phyloP scores from a whole-genome alignment of 1,140 invertebrate species.

The Chironomus striatipennis region DNA sequence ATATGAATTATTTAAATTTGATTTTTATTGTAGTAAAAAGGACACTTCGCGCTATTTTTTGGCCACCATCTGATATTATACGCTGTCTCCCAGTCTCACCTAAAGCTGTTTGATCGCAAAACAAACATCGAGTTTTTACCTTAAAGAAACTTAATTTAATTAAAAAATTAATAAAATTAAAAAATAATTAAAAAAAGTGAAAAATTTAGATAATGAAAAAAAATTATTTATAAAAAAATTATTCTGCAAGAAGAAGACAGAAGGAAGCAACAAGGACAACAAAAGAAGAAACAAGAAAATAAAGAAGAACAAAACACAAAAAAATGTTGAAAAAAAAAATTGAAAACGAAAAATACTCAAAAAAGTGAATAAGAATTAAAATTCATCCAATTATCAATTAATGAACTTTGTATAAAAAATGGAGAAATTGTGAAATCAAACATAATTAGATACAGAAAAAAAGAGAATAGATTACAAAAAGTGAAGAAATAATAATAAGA shows the following conservation, averaged over 20 bases:
- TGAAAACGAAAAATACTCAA: neutral
- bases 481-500: neutral
- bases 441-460: no score
- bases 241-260: neutral
- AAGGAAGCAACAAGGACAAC: neutral
- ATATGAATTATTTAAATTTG: constrained; percentile 24
- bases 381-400: neutral
- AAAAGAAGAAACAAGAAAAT: neutral
- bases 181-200: neutral
- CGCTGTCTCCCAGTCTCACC: constrained; percentile 40
- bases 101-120: constrained; percentile 39
- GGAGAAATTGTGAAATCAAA: no score
- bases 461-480: neutral
- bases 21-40: constrained; percentile 38
- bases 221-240: constrained; percentile 2
- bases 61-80: constrained; percentile 39
- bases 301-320: constrained; percentile 3
- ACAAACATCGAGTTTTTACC: constrained; percentile 35
- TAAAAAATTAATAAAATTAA: constrained; percentile 4
- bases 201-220: neutral
- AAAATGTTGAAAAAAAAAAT: neutral
- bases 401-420: no score
- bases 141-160: neutral
- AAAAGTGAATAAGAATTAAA: constrained; percentile 12
- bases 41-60: constrained; percentile 40